phyloP scores from a whole-genome alignment of 2,888 invertebrate species.

The Rhamphomyia laevipes region DNA sequence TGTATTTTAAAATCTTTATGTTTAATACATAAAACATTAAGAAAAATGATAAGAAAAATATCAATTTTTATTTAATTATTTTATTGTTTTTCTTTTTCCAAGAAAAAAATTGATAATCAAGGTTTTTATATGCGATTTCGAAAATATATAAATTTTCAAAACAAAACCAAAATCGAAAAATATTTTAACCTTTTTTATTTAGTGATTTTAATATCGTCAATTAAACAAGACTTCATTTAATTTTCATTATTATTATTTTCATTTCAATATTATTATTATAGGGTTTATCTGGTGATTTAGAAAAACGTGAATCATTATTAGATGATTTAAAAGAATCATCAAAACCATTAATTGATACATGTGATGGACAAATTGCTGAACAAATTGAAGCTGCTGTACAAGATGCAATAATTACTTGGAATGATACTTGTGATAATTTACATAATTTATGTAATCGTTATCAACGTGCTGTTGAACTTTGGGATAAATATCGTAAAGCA shows the following conservation, averaged over 20 bases:
- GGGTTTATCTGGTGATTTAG: slow-evolving; percentile 67
- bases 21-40: too few relatives aligned
- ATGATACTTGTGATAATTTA: slow-evolving; percentile 66
- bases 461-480: slow-evolving; percentile 68
- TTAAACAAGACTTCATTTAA: not conserved
- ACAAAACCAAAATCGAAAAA: not conserved
- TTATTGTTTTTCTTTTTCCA: too few relatives aligned
- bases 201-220: not conserved
- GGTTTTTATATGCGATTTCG: not conserved
- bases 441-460: slow-evolving; percentile 64
- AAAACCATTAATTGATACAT: slow-evolving; percentile 56
- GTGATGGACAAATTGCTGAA: slow-evolving; percentile 58
- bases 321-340: slow-evolving; percentile 59
- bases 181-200: not conserved
- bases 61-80: too few relatives aligned
- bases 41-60: too few relatives aligned
- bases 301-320: slow-evolving; percentile 59
- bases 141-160: not conserved
- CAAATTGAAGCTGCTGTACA: slow-evolving; percentile 63
- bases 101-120: too few relatives aligned
- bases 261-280: slow-evolving; percentile 24
- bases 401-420: slow-evolving; percentile 67
- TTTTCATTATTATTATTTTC: not conserved
- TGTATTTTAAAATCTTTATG: too few relatives aligned
- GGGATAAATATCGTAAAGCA: slow-evolving; percentile 70